Evolutionary conservation across 1,140 invertebrate genomes (phyloP).

Genomic region (Helicoverpa zea): DNA sequence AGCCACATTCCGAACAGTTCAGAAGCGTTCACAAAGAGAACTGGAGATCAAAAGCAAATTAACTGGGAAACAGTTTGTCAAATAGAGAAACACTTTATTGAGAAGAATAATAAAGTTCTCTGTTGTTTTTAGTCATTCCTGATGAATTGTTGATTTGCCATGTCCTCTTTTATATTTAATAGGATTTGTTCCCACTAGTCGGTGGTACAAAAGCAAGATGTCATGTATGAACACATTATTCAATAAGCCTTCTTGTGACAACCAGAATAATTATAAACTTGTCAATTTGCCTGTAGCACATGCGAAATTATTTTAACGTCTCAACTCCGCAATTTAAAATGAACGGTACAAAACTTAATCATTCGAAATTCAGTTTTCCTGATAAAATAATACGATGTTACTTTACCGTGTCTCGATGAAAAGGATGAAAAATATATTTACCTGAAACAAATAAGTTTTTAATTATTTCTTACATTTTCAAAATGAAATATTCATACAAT

Average conservation of each 20-base stretch:
- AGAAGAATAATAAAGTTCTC: background rate
- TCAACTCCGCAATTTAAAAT: background rate
- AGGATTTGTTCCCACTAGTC: too few species aligned
- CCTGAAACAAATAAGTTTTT: constrained; percentile 47
- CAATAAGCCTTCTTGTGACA: too few species aligned
- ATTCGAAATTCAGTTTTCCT: too few species aligned
- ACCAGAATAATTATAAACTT: too few species aligned
- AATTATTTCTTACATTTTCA: background rate
- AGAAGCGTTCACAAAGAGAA: background rate
- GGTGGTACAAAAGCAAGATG: too few species aligned
- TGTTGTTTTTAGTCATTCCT: background rate
- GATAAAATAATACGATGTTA: background rate
- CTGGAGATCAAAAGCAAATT: constrained; percentile 25
- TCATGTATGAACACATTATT: too few species aligned
- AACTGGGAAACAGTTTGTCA: constrained; percentile 17
- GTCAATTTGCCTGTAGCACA: too few species aligned
- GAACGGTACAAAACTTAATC: background rate
- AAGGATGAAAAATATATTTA: constrained; percentile 31
- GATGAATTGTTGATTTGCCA: too few species aligned
- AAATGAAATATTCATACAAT: constrained; percentile 12
- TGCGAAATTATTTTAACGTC: too few species aligned
- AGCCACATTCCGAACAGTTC: background rate
- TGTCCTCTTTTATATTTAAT: too few species aligned
- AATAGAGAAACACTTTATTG: constrained; percentile 7
- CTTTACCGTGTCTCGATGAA: background rate